Evolutionary conservation across 2,113 vertebrate genomes (phyloP).

Genomic region (Heterocephalus glaber): DNA sequence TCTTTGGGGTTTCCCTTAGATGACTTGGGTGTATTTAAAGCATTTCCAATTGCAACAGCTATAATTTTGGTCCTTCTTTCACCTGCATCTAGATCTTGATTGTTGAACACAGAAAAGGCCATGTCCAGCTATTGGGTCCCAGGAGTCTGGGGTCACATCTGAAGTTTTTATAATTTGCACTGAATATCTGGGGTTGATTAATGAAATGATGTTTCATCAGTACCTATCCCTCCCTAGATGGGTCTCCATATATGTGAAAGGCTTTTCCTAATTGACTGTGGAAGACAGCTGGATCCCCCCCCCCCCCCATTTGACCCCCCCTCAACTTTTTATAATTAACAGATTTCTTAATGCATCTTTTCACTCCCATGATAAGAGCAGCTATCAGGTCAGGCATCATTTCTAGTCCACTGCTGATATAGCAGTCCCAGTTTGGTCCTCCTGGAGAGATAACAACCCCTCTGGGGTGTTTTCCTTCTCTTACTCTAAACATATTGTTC

Average conservation of each 20-base stretch:
- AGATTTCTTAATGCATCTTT: neutral
- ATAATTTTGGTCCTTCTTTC: neutral
- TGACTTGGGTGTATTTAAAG: neutral
- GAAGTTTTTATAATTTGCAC: neutral
- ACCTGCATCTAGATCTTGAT: neutral
- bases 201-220: neutral
- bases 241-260: neutral
- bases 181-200: neutral
- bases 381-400: neutral
- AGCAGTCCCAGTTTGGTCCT: neutral
- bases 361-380: neutral
- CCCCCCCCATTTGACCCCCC: neutral
- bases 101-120: neutral
- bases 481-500: neutral
- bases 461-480: neutral
- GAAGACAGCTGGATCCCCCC: neutral
- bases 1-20: neutral
- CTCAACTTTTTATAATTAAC: neutral
- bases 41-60: neutral
- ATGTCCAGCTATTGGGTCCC: neutral
- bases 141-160: neutral
- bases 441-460: neutral
- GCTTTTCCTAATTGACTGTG: neutral
- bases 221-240: neutral
- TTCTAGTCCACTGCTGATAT: neutral